A percentile compares a stretch with the other conserved stretches of the same genome.
These are phyloP conservation scores for Vipera latastei DNA, from an alignment of 2,797 vertebrate genomes.

Conservation along the genomic window DNA sequence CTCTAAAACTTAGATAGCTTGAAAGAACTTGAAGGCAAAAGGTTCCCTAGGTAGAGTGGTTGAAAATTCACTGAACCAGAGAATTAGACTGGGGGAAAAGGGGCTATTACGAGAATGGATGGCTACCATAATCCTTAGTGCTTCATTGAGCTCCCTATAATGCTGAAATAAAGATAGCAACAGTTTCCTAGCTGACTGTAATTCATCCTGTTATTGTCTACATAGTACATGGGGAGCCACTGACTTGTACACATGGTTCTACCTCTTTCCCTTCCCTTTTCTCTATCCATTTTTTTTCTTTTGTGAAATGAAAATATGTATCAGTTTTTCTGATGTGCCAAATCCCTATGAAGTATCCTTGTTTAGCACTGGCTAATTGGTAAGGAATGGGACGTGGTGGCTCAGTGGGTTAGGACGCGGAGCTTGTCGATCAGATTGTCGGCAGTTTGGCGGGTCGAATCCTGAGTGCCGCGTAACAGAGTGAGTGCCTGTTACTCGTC, in stretches of 20 bases:
- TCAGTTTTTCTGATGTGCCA: neutral
- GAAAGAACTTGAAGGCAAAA: neutral
- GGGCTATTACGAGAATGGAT: neutral
- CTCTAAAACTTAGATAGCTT: neutral
- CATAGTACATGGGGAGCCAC: neutral
- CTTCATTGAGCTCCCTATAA: neutral
- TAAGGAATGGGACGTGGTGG: neutral
- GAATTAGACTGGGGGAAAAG: neutral
- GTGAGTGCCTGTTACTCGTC: too few relatives aligned
- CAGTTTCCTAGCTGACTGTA: neutral
- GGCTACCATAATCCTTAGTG: neutral
- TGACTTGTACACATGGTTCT: neutral
- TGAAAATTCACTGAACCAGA: neutral
- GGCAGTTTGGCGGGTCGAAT: too few relatives aligned
- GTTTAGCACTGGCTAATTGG: neutral
- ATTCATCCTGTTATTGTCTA: neutral
- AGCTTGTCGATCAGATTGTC: too few relatives aligned
- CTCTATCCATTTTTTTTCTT: neutral
- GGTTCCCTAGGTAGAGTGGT: neutral
- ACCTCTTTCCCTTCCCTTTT: neutral
- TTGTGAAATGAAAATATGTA: neutral
- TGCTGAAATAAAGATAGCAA: neutral
- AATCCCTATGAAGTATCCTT: neutral
- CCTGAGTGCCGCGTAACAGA: too few relatives aligned
- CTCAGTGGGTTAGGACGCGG: too few relatives aligned